Conservation (phyloP, 2,888 invertebrate species). For the Lochmaea crataegi region DNA sequence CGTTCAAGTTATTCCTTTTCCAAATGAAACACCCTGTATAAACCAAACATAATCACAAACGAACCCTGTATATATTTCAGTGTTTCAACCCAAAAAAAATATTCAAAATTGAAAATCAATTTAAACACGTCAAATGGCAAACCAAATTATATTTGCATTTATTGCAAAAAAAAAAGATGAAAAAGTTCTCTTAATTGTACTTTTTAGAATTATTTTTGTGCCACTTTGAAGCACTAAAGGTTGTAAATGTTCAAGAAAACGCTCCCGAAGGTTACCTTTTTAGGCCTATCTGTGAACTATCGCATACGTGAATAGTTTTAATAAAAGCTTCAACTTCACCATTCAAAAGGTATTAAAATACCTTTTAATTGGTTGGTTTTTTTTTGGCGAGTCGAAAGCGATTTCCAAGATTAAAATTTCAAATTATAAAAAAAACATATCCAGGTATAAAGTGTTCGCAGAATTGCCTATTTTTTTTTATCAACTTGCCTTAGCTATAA, state of each 20-base stretch:
- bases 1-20: too few relatives aligned
- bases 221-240: conserved; percentile 41
- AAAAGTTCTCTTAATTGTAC: conserved; percentile 34
- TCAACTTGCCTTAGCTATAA: conserved; percentile 31
- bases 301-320: conserved; percentile 10
- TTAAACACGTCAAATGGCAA: conserved; percentile 12
- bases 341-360: not conserved
- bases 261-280: conserved; percentile 20
- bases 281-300: conserved; percentile 16
- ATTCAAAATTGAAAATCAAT: conserved; percentile 12
- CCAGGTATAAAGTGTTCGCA: conserved; percentile 16
- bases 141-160: conserved; percentile 12
- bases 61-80: not conserved
- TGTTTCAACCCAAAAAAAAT: not conserved
- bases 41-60: too few relatives aligned
- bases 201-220: conserved; percentile 44
- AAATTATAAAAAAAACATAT: not conserved
- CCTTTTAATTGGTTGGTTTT: not conserved
- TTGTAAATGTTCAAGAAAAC: conserved; percentile 24
- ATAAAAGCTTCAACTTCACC: not conserved
- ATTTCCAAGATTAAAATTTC: not conserved
- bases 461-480: conserved; percentile 2
- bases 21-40: too few relatives aligned
- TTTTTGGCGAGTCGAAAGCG: not conserved
- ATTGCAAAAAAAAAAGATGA: conserved; percentile 17